Percentiles rank a stretch among this genome's conserved stretches.
These are phyloP conservation scores for Mesocricetus auratus DNA, from an alignment of 2,113 vertebrate genomes.

Conservation along the genomic window DNA sequence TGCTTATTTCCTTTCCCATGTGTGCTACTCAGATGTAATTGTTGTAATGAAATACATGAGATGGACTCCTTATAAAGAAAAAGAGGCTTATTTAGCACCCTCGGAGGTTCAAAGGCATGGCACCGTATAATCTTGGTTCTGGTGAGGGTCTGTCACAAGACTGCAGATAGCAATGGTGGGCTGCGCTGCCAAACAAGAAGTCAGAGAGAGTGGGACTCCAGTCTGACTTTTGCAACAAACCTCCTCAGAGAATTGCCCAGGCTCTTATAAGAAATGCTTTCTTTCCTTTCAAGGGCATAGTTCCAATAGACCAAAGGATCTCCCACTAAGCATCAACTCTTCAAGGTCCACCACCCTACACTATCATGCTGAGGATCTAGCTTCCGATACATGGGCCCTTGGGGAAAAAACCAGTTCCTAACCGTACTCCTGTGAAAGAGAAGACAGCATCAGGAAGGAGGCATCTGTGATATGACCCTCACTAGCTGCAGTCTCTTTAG, in stretches of 20 bases:
- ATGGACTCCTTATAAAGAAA: not conserved
- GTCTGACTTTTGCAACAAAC: not conserved
- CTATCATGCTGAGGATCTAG: not conserved
- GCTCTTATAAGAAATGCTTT: not conserved
- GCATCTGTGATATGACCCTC: not conserved
- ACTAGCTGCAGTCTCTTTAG: not conserved
- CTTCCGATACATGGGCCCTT: not conserved
- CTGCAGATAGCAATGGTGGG: not conserved
- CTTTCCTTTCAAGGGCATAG: not conserved
- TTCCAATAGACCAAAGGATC: not conserved
- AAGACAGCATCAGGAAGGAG: not conserved
- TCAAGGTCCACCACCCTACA: not conserved
- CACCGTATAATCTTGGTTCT: not conserved
- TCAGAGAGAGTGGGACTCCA: not conserved
- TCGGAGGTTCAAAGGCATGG: not conserved
- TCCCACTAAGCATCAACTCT: not conserved
- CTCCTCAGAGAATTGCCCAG: not conserved
- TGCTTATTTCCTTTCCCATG: not conserved
- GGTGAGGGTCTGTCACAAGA: not conserved
- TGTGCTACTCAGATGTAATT: not conserved
- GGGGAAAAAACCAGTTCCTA: not conserved
- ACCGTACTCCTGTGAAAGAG: not conserved
- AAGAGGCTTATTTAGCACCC: not conserved
- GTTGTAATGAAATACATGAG: not conserved
- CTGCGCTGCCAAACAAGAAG: not conserved